Evolutionary conservation across 2,797 vertebrate genomes (phyloP), one percentile per base, ranked within the genome.

Genomic region (Diglossa cyanea): DNA sequence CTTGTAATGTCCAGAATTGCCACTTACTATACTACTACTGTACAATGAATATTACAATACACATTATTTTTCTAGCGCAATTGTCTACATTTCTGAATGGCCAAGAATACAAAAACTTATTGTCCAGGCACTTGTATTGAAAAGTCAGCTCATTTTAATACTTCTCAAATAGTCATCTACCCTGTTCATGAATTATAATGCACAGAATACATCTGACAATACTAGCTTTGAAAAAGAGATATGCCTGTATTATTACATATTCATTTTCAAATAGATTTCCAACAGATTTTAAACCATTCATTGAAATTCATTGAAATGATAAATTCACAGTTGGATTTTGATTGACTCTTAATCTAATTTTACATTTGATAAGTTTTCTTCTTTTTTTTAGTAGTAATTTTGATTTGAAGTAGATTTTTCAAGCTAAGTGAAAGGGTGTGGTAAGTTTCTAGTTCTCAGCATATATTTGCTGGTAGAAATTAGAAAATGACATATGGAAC

Each of bases 101-200:
- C 97, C 92, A 96, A 96, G 98, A 98, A 98, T 98, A 98, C 97
- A 97, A 97, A 97, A 98, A 98, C 97, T 98, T 98, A 98, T 98
- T 98, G 98, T 98, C 96, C 97, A 98, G 97, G 98, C 98, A 98
- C 98, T 98, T 98, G 98, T 98, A 98, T 98, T 98, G 98, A 98
- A 98, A 98, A 98, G 98, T 98, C 98, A 97, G 97, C 97, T 98
- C 98, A 98, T 98, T 98, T 98, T 98, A 98, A 98, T 98, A 98
- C 98, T 98, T 98, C 98, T 98, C 98, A 98, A 98, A 98, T 98
- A 98, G 98, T 98, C 98, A 97, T 97, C 97, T 98, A 96, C 97
- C 96, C 97, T 98, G 98, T 98, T 98, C 98, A 98, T 98, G 98
- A 98, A 99, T 98, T 98, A 98, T 98, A 98, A 98, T 98, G 97